Base-by-base conservation (phyloP, 1,140 invertebrate genomes). In the Listronotus oregonensis region DNA sequence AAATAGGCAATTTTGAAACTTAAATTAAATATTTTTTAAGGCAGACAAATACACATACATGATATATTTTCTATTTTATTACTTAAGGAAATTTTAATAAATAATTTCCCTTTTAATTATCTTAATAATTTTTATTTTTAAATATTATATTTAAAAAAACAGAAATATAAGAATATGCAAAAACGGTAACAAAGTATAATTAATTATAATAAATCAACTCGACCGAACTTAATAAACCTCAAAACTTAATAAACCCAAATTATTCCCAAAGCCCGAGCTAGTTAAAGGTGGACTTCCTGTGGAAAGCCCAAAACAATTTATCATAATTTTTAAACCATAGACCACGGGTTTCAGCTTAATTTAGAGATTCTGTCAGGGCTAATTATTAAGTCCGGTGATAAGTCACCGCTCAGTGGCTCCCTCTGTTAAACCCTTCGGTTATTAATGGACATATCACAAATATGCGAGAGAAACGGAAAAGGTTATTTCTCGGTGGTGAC, bases 351-450 rank as follows among this genome's bases (percentile, higher is more conserved):
- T 37, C 49, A 42, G 50, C 61, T 55, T 55, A 63, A 63, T 63
- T 63, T 63, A 63, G 61, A 46, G 37, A 54, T 63, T 63, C 27
- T 55, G 51, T 63, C 42, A 39, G 34, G 42, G 21, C 40, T 54
- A 55, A 63, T 63, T 55, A 63, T 63, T 55, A 63, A 55, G 50
- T 46, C 51, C 51, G 50, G 61, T 55, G 61, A 63, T 63, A 55
- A 63, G 50, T 54, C 51, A 55, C 44, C 54, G 39, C 43, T 43
- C 39, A 10, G 34, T n/a, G 37, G 11, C 50, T 17, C 12, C 42
- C 51, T 31, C 17, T n/a, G n/a, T 51, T 15, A 21, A 42, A 18
- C 44, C 21, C 34, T 37, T 32, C 9, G n/a, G 14, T 57, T 57
- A 57, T 57, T 57, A 57, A 57, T 57, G 55, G 37, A 57, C 21